Evolutionary conservation across 1,140 invertebrate species (phyloP), one percentile per base, ranked within the genome.

Genomic region (Bicyclus anynana): DNA sequence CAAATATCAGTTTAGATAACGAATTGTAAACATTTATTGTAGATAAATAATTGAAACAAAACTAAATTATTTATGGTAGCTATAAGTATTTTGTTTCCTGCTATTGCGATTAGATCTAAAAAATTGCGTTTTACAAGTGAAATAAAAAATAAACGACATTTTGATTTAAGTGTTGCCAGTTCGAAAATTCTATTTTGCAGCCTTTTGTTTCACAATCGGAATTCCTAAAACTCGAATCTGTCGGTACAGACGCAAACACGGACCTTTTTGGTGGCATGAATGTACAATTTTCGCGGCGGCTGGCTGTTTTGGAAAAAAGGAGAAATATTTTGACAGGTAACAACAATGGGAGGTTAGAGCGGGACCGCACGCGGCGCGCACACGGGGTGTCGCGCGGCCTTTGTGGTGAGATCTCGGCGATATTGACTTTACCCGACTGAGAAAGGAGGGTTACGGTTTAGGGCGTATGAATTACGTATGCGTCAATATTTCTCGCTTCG

Each of bases 311-410:
- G 16, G 13, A 40, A 40, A 40, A 40, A 47, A 47, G 44, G 44
- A 47, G 44, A 47, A 47, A 47, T 47, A 44, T 44, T 44, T 44
- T 44, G 40, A 44, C 40, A 44, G 40, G 40, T 44, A 44, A 20
- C 40, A 44, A 33, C 40, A 44, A 44, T 44, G 40, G 40, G 18
- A 44, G 17, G 40, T 44, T 44, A 44, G 40, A 44, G 4, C 17
- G 17, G 17, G 40, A 44, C 40, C 40, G 18, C 40, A 44, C 13
- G 40, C 17, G 17, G 40, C 17, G 40, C 10, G 4, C 10, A 44
- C 18, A 20, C 20, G 18, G 35, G 35, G 37, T 40, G 14, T 17
- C n/a, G n/a, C n/a, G n/a, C n/a, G n/a, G n/a, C n/a, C n/a, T n/a
- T n/a, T 14, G 13, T 51, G 12, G 18, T 35, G 29, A 20, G 5